Conservation (phyloP, 1,140 invertebrate genomes). For the Triops longicaudatus region DNA sequence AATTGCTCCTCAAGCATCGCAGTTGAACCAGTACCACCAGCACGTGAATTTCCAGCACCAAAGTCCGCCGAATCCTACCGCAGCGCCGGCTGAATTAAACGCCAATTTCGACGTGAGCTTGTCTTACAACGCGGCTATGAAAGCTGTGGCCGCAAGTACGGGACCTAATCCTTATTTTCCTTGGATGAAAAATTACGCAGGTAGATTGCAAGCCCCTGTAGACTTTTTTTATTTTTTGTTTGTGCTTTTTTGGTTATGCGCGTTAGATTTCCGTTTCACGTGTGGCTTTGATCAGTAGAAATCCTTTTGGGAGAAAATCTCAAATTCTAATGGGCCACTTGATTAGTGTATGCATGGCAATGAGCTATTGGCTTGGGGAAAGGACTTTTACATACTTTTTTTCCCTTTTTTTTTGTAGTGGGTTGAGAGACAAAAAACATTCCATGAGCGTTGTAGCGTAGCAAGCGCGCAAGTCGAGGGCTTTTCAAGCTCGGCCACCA, state of each 20-base stretch:
- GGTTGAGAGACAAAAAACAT: neutral
- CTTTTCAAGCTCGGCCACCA: neutral
- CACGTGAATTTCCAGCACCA: neutral
- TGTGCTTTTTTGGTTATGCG: neutral
- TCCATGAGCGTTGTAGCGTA: neutral
- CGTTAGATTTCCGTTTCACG: neutral
- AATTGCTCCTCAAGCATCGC: neutral
- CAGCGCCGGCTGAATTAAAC: neutral
- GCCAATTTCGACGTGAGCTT: neutral
- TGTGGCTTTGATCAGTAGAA: neutral
- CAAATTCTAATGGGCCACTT: neutral
- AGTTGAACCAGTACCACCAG: neutral
- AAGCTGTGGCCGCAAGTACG: neutral
- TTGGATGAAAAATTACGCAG: conserved; percentile 24
- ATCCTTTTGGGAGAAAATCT: neutral
- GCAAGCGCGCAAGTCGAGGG: neutral
- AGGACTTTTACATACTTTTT: neutral
- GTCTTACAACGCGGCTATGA: neutral
- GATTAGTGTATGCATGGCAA: conserved; percentile 1
- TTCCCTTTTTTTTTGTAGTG: neutral
- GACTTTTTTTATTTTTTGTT: neutral
- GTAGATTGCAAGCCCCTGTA: neutral
- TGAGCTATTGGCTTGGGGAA: neutral
- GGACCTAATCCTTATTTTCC: conserved; percentile 15
- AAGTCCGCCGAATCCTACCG: neutral